Evolutionary conservation across 2,113 vertebrate genomes (phyloP).

Genomic region (Megaleporinus macrocephalus): DNA sequence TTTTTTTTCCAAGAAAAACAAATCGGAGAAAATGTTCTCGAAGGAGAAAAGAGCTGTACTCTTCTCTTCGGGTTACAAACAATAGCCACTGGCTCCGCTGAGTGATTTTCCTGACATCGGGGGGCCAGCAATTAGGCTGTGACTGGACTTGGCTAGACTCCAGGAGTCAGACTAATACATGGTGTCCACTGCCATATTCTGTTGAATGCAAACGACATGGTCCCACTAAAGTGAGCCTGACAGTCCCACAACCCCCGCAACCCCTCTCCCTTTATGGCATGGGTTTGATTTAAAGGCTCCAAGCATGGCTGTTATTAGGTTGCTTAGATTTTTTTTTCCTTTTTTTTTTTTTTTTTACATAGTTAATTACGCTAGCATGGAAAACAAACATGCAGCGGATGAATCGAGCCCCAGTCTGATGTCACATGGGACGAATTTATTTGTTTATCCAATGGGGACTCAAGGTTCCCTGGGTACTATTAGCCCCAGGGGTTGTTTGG

Average conservation of each 20-base stretch:
- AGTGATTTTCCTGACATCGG: constrained; percentile 74
- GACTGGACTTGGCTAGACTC: constrained; percentile 75
- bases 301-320: constrained; percentile 70
- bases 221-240: constrained; percentile 25
- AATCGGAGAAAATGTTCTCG: neutral
- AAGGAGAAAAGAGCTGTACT: constrained; percentile 41
- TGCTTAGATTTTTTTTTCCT: constrained; percentile 50
- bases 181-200: constrained; percentile 51
- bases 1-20: neutral
- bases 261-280: constrained; percentile 60
- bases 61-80: constrained; percentile 66
- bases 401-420: constrained; percentile 64
- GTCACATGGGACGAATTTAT: constrained; percentile 76
- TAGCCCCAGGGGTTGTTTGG: constrained; percentile 28
- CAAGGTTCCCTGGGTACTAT: constrained; percentile 27
- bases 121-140: constrained; percentile 79
- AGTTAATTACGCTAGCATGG: constrained; percentile 75
- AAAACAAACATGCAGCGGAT: constrained; percentile 76
- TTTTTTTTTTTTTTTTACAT: neutral
- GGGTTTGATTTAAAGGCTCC: constrained; percentile 69
- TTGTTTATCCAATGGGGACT: constrained; percentile 67
- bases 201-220: constrained; percentile 60
- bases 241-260: constrained; percentile 59
- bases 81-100: constrained; percentile 72
- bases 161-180: constrained; percentile 62